Conservation (phyloP, 2,888 invertebrate species). For the Leptopilina drosophilae region DNA sequence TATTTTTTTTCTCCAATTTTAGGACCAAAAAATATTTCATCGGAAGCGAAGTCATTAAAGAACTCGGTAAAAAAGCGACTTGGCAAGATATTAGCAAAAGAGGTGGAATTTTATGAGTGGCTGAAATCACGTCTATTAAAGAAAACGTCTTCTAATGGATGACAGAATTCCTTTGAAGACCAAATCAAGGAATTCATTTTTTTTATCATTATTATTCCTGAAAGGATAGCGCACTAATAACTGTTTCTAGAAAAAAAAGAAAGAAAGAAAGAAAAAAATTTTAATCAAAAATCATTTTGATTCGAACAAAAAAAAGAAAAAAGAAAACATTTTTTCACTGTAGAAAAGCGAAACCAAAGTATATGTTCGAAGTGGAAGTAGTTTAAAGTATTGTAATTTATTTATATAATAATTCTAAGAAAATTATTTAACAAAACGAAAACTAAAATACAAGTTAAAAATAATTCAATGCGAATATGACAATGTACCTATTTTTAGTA, state of each 20-base stretch:
- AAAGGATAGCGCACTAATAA: slow-evolving; percentile 12
- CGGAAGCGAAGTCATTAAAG: slow-evolving; percentile 47
- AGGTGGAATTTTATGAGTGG: slow-evolving; percentile 81
- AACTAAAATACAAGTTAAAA: too few relatives aligned
- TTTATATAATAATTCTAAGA: background rate
- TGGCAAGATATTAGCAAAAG: slow-evolving; percentile 76
- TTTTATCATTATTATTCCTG: background rate
- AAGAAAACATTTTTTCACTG: background rate
- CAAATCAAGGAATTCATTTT: slow-evolving; percentile 14
- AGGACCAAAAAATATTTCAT: slow-evolving; percentile 71
- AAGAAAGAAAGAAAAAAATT: background rate
- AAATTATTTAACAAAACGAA: too few relatives aligned
- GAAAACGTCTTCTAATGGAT: slow-evolving; percentile 63
- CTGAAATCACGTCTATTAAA: slow-evolving; percentile 77
- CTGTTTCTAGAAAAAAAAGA: background rate
- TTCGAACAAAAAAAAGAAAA: background rate
- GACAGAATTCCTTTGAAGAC: slow-evolving; percentile 45
- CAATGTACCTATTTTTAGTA: too few relatives aligned
- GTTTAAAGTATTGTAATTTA: background rate
- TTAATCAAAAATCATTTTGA: background rate
- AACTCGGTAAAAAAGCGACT: slow-evolving; percentile 58
- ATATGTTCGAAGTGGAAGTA: background rate
- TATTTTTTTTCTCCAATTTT: slow-evolving; percentile 50
- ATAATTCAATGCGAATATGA: too few relatives aligned
- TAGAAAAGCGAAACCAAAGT: background rate